Evolutionary conservation across 2,797 vertebrate genomes (phyloP).

Genomic region (Calcarius lapponicus): DNA sequence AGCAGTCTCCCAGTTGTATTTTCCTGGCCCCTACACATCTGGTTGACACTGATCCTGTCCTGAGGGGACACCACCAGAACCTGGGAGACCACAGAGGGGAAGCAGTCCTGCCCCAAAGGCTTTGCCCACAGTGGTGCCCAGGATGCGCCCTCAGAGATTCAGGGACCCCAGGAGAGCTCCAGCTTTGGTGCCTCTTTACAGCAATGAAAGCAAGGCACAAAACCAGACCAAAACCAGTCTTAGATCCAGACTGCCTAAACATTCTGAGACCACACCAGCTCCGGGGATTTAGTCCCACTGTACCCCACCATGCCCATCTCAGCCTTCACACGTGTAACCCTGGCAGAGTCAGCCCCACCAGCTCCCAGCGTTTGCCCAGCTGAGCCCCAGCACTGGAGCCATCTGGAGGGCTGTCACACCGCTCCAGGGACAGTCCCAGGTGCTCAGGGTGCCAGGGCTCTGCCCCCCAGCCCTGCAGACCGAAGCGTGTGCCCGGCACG

Average conservation of each 20-base stretch:
- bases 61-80: neutral
- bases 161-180: neutral
- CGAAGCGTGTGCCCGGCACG: neutral
- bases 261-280: accelerated
- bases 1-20: too few relatives aligned
- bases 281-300: accelerated
- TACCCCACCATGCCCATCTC: accelerated
- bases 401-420: neutral
- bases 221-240: neutral
- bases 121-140: neutral
- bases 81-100: neutral
- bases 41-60: neutral
- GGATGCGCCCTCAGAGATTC: neutral
- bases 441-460: neutral
- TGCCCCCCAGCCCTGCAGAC: neutral
- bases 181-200: neutral
- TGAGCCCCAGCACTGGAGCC: neutral
- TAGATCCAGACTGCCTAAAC: neutral
- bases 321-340: accelerated
- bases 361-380: neutral
- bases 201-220: neutral
- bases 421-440: accelerated
- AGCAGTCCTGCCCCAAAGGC: neutral
- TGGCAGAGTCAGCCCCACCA: accelerated
- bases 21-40: neutral